Evolutionary conservation across 1,140 invertebrate genomes (phyloP).

Genomic region (Achroia grisella): DNA sequence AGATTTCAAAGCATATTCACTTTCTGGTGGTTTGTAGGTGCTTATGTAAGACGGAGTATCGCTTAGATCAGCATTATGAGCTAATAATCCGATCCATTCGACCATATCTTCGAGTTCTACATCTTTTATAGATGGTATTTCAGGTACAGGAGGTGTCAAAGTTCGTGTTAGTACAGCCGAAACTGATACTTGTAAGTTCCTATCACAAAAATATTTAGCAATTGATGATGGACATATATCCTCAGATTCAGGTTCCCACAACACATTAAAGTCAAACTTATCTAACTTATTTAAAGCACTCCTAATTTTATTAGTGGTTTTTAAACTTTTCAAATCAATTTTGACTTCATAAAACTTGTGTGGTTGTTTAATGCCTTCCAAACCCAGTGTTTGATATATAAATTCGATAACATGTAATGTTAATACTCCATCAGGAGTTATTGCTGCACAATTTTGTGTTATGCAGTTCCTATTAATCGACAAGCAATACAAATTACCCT

Average conservation of each 20-base stretch:
- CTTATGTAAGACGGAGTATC: slow-evolving; percentile 43
- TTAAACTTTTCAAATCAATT: slow-evolving; percentile 39
- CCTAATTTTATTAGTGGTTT: slow-evolving; percentile 25
- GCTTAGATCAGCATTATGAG: slow-evolving; percentile 29
- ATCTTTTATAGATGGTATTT: slow-evolving; percentile 43
- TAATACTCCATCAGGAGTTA: slow-evolving; percentile 51
- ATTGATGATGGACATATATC: slow-evolving; percentile 56
- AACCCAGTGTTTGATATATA: slow-evolving; percentile 48
- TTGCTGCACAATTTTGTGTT: slow-evolving; percentile 40
- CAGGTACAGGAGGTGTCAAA: slow-evolving; percentile 30
- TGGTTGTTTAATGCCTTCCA: slow-evolving; percentile 44
- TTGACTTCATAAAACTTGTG: slow-evolving; percentile 44
- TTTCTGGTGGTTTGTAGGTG: slow-evolving; percentile 41
- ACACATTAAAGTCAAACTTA: slow-evolving; percentile 41
- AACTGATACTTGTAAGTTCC: slow-evolving; percentile 25
- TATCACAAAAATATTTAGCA: slow-evolving; percentile 53
- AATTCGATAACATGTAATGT: slow-evolving; percentile 41
- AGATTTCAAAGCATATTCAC: slow-evolving; percentile 29
- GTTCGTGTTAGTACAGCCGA: slow-evolving; percentile 20
- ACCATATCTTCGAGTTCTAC: slow-evolving; percentile 42
- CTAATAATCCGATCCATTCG: slow-evolving; percentile 60
- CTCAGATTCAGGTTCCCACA: slow-evolving; percentile 45
- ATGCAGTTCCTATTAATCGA: slow-evolving; percentile 43
- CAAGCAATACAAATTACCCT: slow-evolving; percentile 44
- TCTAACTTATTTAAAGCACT: slow-evolving; percentile 34